Evolutionary conservation across 2,888 invertebrate species (phyloP).

Genomic region (Leucophora obtusa): DNA sequence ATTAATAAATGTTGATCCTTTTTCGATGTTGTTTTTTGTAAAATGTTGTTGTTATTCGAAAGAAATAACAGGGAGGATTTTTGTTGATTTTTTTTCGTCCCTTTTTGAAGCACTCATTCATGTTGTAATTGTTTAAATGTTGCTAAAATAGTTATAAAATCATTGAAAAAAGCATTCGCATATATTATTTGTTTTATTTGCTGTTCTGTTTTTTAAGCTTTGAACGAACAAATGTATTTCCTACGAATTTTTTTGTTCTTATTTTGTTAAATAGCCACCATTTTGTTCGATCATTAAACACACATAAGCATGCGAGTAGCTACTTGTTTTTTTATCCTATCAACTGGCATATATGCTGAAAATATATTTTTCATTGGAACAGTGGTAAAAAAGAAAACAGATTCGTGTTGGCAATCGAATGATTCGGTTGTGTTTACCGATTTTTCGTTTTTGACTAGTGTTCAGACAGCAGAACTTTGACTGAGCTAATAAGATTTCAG

Average conservation of each 20-base stretch:
- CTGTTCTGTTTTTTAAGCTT: slow-evolving; percentile 8
- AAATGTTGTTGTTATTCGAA: not conserved
- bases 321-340: not conserved
- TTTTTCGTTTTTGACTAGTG: too few species aligned
- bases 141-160: slow-evolving; percentile 61
- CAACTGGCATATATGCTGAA: not conserved
- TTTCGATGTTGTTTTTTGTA: slow-evolving; percentile 8
- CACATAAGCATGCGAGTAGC: not conserved
- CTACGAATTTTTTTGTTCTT: not conserved
- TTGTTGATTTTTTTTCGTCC: not conserved
- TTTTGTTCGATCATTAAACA: slow-evolving; percentile 56
- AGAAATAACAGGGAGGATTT: slow-evolving; percentile 15
- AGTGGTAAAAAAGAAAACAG: not conserved
- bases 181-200: slow-evolving; percentile 22
- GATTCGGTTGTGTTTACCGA: too few species aligned
- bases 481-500: too few species aligned
- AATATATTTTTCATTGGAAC: not conserved
- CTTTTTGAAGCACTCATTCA: slow-evolving; percentile 48
- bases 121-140: slow-evolving; percentile 61
- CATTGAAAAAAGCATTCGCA: slow-evolving; percentile 51
- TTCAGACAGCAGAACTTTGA: too few species aligned
- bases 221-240: slow-evolving; percentile 15
- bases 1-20: slow-evolving; percentile 59
- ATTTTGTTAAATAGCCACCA: slow-evolving; percentile 38
- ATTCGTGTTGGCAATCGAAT: too few species aligned